phyloP scores from a whole-genome alignment of 2,888 invertebrate genomes.

The Mesodorylaimus sp. region DNA sequence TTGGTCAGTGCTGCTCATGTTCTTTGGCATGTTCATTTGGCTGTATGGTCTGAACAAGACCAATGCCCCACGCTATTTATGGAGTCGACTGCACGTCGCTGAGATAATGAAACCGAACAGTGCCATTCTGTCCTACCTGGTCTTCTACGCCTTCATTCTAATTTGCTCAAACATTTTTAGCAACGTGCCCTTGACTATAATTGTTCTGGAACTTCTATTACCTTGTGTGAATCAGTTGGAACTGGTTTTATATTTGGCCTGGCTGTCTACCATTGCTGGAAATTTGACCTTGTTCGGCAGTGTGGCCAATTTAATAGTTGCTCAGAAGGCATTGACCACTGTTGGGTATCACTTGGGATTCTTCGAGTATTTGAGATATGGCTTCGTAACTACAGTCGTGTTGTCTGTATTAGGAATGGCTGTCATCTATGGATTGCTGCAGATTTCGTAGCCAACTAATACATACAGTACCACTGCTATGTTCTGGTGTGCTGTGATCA shows the following conservation, averaged over 20 bases:
- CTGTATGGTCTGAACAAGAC: background rate
- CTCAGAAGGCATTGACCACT: conserved; percentile 12
- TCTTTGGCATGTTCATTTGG: background rate
- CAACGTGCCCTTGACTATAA: conserved; percentile 16
- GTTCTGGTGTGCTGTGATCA: no score
- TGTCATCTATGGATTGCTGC: background rate
- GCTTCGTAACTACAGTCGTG: conserved; percentile 12
- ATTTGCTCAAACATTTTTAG: conserved; percentile 17
- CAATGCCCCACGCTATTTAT: background rate
- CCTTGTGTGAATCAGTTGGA: conserved; percentile 14
- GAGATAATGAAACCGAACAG: background rate
- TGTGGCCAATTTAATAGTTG: conserved; percentile 17
- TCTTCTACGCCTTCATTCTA: conserved; percentile 11
- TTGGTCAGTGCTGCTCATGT: background rate
- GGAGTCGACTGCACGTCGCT: background rate
- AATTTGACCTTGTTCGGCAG: conserved; percentile 17
- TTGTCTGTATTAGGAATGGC: background rate
- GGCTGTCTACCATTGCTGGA: conserved; percentile 16
- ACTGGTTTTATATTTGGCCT: conserved; percentile 16
- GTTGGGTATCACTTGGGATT: conserved; percentile 11
- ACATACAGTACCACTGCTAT: no score
- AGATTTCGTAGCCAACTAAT: no score
- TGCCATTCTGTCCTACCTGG: background rate
- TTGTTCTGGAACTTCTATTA: conserved; percentile 15
- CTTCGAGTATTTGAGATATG: conserved; percentile 12